Evolutionary conservation across 1,140 invertebrate species (phyloP), one percentile per base, ranked within the genome.

Genomic region (Ericerus pela): DNA sequence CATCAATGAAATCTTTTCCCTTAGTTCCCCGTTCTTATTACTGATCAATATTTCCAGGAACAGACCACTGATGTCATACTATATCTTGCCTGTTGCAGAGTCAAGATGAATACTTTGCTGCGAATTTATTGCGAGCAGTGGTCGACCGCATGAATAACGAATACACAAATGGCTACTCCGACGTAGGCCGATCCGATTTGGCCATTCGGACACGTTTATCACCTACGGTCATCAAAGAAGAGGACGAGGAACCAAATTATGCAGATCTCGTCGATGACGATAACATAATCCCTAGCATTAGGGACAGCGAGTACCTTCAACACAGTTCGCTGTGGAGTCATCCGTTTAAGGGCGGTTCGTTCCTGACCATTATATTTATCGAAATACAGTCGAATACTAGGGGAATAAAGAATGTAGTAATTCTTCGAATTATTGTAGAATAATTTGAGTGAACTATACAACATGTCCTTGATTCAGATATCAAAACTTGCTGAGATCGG

Each of bases 251-350:
- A 24, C 41, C 37, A 1, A 41, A 54, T 43, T 54, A 58, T 11
- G 36, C 53, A 16, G 57, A 58, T n/a, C 38, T 30, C 2, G 5
- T 18, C 3, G 57, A 58, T 3, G 55, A 57, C 11, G 30, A 47
- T 1, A 57, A 47, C 38, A 29, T 33, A 0, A 11, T 54, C 68
- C 81, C 84, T 1, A 82, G 83, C 59, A 73, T 90, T 33, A 72
- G 91, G 12, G 90, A 96, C 68, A 84, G 90, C 60, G 92, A 96
- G 65, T 92, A 88, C 65, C 63, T 94, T 55, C 81, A 88, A 62
- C 89, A 95, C 65, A 91, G 85, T 66, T 82, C 82, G 2, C 70
- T 95, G 1, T 92, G 81, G 79, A 85, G 88, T 8, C 81, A 87
- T 65, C 85, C 91, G 63, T 86, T 81, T 61, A 73, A 87, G 54